Conservation (phyloP, 1,140 invertebrate species). For the Heliconius eleuchia region DNA sequence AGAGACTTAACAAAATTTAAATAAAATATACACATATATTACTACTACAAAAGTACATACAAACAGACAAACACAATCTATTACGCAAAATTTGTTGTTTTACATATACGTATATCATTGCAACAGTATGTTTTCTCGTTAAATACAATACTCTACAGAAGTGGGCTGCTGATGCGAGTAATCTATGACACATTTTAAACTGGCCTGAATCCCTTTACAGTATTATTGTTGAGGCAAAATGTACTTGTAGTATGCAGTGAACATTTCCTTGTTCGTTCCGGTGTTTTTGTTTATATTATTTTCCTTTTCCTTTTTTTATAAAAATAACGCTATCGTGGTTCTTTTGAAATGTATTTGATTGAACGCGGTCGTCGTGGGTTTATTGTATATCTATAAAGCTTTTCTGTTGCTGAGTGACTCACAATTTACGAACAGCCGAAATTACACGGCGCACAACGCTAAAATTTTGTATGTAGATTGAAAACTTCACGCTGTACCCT, state of each 20-base stretch:
- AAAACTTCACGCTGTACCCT: too few species aligned
- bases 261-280: not conserved
- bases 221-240: not conserved
- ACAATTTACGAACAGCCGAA: too few species aligned
- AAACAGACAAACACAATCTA: not conserved
- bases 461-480: too few species aligned
- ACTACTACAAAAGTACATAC: not conserved
- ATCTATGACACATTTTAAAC: constrained; percentile 36
- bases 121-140: constrained; percentile 7
- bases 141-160: constrained; percentile 17
- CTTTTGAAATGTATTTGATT: too few species aligned
- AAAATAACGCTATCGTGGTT: not conserved
- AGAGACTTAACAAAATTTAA: not conserved
- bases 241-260: not conserved
- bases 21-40: not conserved
- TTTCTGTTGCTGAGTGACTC: too few species aligned
- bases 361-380: too few species aligned
- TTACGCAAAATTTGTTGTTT: not conserved
- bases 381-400: too few species aligned
- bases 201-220: constrained; percentile 24
- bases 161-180: constrained; percentile 34
- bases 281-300: not conserved
- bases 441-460: too few species aligned
- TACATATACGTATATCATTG: not conserved
- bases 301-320: not conserved